Base-by-base conservation (phyloP, 35 echinoderm and acorn worm species). In the Holothuria glaberrima region DNA sequence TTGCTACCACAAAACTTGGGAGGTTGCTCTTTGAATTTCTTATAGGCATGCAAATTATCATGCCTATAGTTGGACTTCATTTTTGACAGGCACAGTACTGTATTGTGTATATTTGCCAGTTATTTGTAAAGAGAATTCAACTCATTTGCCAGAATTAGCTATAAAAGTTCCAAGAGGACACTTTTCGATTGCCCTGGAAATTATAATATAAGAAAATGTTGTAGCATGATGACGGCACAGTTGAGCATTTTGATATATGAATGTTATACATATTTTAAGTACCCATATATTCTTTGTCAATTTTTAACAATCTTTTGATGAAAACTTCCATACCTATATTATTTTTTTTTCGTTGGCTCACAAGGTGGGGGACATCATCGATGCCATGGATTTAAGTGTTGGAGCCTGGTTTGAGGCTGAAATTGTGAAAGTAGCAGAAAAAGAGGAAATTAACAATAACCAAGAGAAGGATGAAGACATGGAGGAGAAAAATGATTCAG, bases 361-460 rank as follows among this genome's bases (percentile, higher is more conserved):
- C 2, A 41, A 95, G 94, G 75, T 93, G 86, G 93, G 96, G 38
- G 96, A 98, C 88, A 88, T 98, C 14, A 88, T 98, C 29, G 96
- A 98, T 77, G 96, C 93, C 0, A 90, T 98, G 88, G 96, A 98
- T 59, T 54, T 98, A 22, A 93, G 93, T 30, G 94, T 98, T 59
- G 93, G 96, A 29, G 96, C 96, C 20, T 98, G 96, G 96, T 98
- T 98, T 91, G 96, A 98, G 46, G 96, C 96, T 32, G 80, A 87
- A 48, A 92, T 98, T 26, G 60, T 91, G 21, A 91, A 93, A 31
- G 67, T 98, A n/a, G 90, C 90, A 0, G 68, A 87, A 48, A 83
- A 72, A 31, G 82, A 68, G 18, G 88, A 86, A 24, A 66, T 66
- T 6, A 90, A 79, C 10, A 77, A 91, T 12, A 82, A 61, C 24